Evolutionary conservation across 2,888 invertebrate species (phyloP), one percentile per base, ranked within the genome.

Genomic region (Leptothorax acervorum): DNA sequence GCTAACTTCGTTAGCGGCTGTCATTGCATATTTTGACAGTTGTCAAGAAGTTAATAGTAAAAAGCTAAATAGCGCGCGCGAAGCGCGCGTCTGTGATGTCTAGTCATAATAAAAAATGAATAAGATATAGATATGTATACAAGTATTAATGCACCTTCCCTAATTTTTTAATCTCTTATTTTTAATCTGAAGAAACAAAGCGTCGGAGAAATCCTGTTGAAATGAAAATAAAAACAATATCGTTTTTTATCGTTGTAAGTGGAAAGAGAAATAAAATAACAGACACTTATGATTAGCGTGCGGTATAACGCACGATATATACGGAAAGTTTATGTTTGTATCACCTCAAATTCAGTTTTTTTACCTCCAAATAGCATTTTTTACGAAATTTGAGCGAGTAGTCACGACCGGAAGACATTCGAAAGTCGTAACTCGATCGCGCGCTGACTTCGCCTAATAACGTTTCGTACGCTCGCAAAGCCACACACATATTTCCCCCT

Each of bases 391-490:
- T 85, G 88, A 90, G 90, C 70, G 51, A 84, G 65, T 23, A 76
- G 83, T 88, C 87, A 87, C 89, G 90, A 90, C 87, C 89, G 79
- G 23, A 84, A 86, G 91, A 89, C 84, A 90, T 90, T 90, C 78
- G 89, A 90, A 90, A 89, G 91, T 89, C 86, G 90, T 90, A 90
- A 90, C 91, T 90, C 90, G 90, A 90, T 90, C 90, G 86, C 74
- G 62, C 84, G 55, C 84, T 70, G 74, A 62, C 76, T 76, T 78
- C 63, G 63, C 57, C 86, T 85, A 82, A 81, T 76, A 88, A 53
- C 84, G 66, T 73, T 85, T 78, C 85, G 78, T 86, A 75, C 70
- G 62, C 83, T 88, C 85, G 81, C 79, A 63, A 68, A 83, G 81
- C 75, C 86, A 85, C 71, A 81, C 18, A 31, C 12, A 35, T 28